Percentiles rank a stretch among this genome's conserved stretches.
These are phyloP conservation scores for Criorhina ranunculi DNA, from an alignment of 2,888 invertebrate genomes.

Conservation along the genomic window DNA sequence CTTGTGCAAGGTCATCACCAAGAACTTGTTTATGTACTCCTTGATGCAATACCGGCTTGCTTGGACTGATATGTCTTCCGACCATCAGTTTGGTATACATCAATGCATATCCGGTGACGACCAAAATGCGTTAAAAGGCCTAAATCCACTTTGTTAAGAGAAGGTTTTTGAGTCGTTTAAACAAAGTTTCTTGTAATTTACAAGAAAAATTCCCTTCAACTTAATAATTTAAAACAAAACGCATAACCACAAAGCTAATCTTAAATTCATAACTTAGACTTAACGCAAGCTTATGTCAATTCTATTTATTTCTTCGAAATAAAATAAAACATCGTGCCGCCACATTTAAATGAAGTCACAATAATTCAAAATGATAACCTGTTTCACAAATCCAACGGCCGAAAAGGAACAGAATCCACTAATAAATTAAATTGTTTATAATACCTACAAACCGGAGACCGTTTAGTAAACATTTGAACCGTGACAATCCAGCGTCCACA, in stretches of 20 bases:
- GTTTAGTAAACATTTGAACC: constrained; percentile 65
- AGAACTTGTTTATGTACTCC: too few species aligned
- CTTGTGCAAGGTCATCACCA: too few species aligned
- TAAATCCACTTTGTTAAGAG: too few species aligned
- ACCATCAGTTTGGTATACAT: too few species aligned
- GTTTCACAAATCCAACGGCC: not conserved
- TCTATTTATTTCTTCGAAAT: constrained; percentile 22
- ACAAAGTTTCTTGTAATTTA: too few species aligned
- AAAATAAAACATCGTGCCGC: constrained; percentile 39
- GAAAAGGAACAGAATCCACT: not conserved
- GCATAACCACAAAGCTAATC: constrained; percentile 1
- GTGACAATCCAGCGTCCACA: constrained; percentile 29
- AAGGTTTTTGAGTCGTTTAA: too few species aligned
- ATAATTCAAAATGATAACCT: constrained; percentile 29
- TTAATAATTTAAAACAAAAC: too few species aligned
- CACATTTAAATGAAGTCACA: constrained; percentile 23
- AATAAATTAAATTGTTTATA: constrained; percentile 51
- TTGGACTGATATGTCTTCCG: too few species aligned
- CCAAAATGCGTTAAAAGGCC: too few species aligned
- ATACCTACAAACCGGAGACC: constrained; percentile 17
- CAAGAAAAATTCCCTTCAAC: too few species aligned
- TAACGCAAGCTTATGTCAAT: constrained; percentile 32
- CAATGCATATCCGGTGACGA: too few species aligned
- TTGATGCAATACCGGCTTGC: too few species aligned
- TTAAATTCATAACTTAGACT: constrained; percentile 20